phyloP scores from a whole-genome alignment of 2,888 invertebrate species.

The Andricus curvator region DNA sequence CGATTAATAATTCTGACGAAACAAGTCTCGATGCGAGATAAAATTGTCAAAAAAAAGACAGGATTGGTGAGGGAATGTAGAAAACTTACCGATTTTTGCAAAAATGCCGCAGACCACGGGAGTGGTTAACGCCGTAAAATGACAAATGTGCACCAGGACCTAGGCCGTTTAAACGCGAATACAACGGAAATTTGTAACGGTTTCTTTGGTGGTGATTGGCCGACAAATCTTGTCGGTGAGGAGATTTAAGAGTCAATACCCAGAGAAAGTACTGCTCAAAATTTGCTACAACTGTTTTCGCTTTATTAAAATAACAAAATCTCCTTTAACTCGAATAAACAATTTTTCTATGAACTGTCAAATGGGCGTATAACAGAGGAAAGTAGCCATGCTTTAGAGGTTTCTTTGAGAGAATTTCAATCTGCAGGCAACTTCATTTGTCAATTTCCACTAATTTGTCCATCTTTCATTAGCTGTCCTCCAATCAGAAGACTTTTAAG shows the following conservation, averaged over 20 bases:
- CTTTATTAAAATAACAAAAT: background rate
- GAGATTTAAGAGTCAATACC: slow-evolving; percentile 6
- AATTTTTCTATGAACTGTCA: slow-evolving; percentile 16
- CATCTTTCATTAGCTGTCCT: background rate
- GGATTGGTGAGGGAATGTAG: slow-evolving; percentile 13
- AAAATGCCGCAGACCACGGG: slow-evolving; percentile 61
- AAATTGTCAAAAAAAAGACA: background rate
- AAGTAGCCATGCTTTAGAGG: background rate
- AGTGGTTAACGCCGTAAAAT: slow-evolving; percentile 68
- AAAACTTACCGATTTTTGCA: slow-evolving; percentile 59
- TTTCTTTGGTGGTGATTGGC: slow-evolving; percentile 61
- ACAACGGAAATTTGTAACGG: slow-evolving; percentile 69
- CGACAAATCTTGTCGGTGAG: background rate
- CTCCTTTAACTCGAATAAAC: slow-evolving; percentile 3
- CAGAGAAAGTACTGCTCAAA: background rate
- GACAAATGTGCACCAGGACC: slow-evolving; percentile 65
- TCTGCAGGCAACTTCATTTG: background rate
- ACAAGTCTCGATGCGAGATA: slow-evolving; percentile 1
- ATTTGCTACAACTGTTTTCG: slow-evolving; percentile 10
- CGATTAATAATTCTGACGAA: background rate
- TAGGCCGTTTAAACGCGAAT: slow-evolving; percentile 64
- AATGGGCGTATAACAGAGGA: slow-evolving; percentile 1
- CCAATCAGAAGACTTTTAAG: no score
- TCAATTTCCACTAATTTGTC: background rate
- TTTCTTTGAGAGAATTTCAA: background rate